Base-by-base conservation (phyloP, 2,888 invertebrate species). In the Eledona agricola region DNA sequence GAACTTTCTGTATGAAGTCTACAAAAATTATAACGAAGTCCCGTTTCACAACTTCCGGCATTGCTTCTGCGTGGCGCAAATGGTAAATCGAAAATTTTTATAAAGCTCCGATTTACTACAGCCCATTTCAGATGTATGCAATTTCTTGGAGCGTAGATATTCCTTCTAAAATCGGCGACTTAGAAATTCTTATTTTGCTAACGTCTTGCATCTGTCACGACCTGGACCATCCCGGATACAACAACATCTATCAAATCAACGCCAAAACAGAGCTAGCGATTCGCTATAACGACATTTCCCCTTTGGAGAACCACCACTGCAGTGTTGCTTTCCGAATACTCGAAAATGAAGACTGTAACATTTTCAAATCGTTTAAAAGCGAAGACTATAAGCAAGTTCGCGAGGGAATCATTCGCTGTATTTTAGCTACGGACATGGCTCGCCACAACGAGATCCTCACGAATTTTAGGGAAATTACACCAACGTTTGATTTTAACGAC, bases 21-120 rank as follows among this genome's bases (percentile, higher is more conserved):
- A 88, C 77, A 87, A 87, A 74, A 86, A 88, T 74, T 91, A 91
- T 80, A 87, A 90, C 77, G 89, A 89, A 77, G 90, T 91, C 71
- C 90, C 90, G 55, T 91, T 91, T 78, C 91, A 91, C 77, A 91
- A 91, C 78, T 91, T 91, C 77, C 82, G 90, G 62, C 91, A 91
- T 72, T 90, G 89, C 76, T 91, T 91, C 77, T 90, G 90, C 79
- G 91, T 91, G 59, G 85, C 90, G 53, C 91, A 91, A 80, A 91
- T 91, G 90, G 90, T 89, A 77, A 80, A 80, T 80, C 15, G 12
- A 3, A 11, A 2, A 19, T 19, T n/a, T n/a, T n/a, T n/a, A n/a
- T n/a, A n/a, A n/a, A n/a, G n/a, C n/a, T n/a, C n/a, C 22, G 3
- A 4, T 35, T 35, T 20, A 11, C 9, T 32, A 4, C 6, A 35